A percentile compares a stretch with the other conserved stretches of the same genome.
These are phyloP conservation scores for Platysteira castanea DNA, from an alignment of 2,113 vertebrate genomes.

Conservation along the genomic window DNA sequence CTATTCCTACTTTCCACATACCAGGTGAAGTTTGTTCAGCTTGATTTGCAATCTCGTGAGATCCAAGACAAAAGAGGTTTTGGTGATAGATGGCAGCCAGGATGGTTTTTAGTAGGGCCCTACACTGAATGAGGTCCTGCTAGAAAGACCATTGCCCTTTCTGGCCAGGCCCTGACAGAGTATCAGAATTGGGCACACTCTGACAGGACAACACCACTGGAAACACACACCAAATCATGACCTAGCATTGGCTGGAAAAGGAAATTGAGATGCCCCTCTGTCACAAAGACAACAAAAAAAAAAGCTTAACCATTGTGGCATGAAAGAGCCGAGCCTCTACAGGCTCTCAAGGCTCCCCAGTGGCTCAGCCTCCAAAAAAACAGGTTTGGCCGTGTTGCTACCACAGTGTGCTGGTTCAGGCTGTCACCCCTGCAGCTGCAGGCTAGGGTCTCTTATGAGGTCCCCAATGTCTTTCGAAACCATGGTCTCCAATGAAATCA, in stretches of 20 bases:
- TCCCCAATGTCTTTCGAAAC: neutral
- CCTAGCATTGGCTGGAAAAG: neutral
- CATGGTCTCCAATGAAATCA: neutral
- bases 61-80: neutral
- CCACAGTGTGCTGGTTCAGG: neutral
- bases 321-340: neutral
- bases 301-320: neutral
- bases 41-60: neutral
- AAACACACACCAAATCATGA: neutral
- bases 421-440: neutral
- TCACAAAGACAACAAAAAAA: neutral
- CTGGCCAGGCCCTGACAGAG: neutral
- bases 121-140: fast-evolving
- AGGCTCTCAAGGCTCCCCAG: neutral
- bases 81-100: fast-evolving
- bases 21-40: neutral
- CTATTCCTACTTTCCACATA: neutral
- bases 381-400: fast-evolving
- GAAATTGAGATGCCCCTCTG: neutral
- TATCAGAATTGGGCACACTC: neutral
- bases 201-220: neutral
- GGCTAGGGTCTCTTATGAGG: fast-evolving
- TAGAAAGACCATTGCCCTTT: neutral
- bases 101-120: neutral
- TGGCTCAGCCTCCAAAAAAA: neutral